Base-by-base conservation (phyloP, 2,797 vertebrate species). In the Scyliorhinus canicula region DNA sequence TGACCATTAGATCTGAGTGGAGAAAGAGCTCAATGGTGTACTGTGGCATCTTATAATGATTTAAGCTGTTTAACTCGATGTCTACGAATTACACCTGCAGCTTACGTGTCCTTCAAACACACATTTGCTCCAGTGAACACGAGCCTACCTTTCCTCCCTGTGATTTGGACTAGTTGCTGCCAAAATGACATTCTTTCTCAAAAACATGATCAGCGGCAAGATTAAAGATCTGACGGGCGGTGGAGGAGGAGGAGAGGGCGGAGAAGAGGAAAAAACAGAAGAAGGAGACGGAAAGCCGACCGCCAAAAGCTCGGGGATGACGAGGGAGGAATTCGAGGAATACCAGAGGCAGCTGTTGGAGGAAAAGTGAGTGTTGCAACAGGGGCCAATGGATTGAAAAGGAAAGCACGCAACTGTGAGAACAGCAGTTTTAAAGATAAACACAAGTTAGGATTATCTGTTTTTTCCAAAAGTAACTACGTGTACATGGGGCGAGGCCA, bases 281-380 rank as follows among this genome's bases (percentile, higher is more conserved):
- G 95, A 52, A 31, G 11, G 93, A 86, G 96, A 96, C 0, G 97
- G 96, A 3, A 97, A 97, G 95, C 97, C 95, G 4, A 97, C 96
- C 0, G 67, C 96, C 0, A 95, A 96, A 95, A 97, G 97, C 95
- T 96, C 96, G 63, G 96, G 97, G 95, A 95, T 97, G 97, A 96
- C 96, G 95, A 95, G 95, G 0, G 97, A 98, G 95, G 97, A 98
- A 96, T 97, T 97, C 85, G 97, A 98, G 95, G 97, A 97, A 96
- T 97, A 97, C 95, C 97, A 98, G 96, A 97, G 95, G 95, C 97
- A 98, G 95, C 97, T 97, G 96, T 95, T 97, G 95, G 97, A 98
- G 95, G 97, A 98, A 95, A 98, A 98, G 97, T 98, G 96, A 98
- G 98, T 97, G 95, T 60, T 77, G 3, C 88, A 14, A 40, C 88